Base-by-base conservation (phyloP, 1,140 invertebrate genomes). In the Aphidius ervi region DNA sequence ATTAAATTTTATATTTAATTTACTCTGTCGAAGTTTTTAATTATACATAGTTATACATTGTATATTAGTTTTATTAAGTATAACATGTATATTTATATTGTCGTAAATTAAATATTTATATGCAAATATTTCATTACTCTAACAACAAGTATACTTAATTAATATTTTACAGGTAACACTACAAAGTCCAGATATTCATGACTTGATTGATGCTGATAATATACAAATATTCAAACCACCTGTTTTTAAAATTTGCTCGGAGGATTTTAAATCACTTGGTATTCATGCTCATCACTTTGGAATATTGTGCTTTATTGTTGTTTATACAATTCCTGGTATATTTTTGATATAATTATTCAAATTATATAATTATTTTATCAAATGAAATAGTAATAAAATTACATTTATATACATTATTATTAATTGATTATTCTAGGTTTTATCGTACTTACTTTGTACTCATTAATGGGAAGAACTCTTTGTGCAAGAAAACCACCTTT, bases 241-340 rank as follows among this genome's bases (percentile, higher is more conserved):
- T 9, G 42, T 45, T 4, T 67, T 71, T 46, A 65, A 70, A 54
- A 59, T 72, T 20, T 74, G 73, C 16, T 64, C 55, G 4, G 73
- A 74, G 43, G 68, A 74, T 47, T 69, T 73, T 10, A 64, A 62
- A n/a, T 45, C 66, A 67, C 23, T 72, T 6, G 72, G 70, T 16
- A 69, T 73, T 46, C 52, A 55, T 5, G 59, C 62, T 8, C 64
- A 84, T 47, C 58, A 80, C 16, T 88, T 89, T 68, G 88, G 88
- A 3, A 77, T 84, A 6, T 80, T 87, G 49, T 87, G 86, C 65
- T 89, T 91, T 67, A 80, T 86, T 0, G 72, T 89, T 42, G 87
- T 91, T 43, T 91, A 91, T 68, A 85, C 86, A 6, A 81, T 90
- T 58, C 89, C 89, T 5, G 85, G 85, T 86, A 68, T 78, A 76